Evolutionary conservation across 2,113 vertebrate species (phyloP).

Genomic region (Megaceryle torquata): DNA sequence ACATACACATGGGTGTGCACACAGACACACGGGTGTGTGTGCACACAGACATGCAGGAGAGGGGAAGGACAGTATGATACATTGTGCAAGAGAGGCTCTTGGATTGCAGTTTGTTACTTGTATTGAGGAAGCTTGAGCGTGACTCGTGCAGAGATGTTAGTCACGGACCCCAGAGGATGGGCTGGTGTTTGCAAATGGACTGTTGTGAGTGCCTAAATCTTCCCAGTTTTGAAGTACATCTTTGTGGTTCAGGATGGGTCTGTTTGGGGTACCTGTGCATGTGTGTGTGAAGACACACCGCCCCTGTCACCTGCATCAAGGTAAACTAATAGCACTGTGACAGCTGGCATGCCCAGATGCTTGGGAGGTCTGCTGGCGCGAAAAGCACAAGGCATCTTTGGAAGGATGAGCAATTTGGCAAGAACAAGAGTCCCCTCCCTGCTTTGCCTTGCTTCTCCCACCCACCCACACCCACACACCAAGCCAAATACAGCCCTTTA

Average conservation of each 20-base stretch:
- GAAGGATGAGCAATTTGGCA: constrained; percentile 12
- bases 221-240: not conserved
- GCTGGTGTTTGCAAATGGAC: not conserved
- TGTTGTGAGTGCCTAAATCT: not conserved
- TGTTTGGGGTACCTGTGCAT: not conserved
- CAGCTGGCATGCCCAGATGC: fast-evolving
- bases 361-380: not conserved
- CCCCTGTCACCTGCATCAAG: not conserved
- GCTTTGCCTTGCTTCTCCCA: constrained; percentile 51
- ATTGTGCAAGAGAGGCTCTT: not conserved
- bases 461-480: constrained; percentile 39
- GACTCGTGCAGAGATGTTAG: not conserved
- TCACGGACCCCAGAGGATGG: not conserved
- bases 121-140: not conserved
- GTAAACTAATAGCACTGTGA: not conserved
- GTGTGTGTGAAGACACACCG: not conserved
- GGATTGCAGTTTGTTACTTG: not conserved
- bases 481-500: constrained; percentile 48
- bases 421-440: not conserved
- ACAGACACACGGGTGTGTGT: not conserved
- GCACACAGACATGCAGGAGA: not conserved
- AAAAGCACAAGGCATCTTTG: not conserved
- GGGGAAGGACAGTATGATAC: not conserved
- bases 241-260: not conserved
- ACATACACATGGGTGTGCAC: not conserved